Evolutionary conservation across 2,888 invertebrate species (phyloP).

Genomic region (Drymonia ruficornis): DNA sequence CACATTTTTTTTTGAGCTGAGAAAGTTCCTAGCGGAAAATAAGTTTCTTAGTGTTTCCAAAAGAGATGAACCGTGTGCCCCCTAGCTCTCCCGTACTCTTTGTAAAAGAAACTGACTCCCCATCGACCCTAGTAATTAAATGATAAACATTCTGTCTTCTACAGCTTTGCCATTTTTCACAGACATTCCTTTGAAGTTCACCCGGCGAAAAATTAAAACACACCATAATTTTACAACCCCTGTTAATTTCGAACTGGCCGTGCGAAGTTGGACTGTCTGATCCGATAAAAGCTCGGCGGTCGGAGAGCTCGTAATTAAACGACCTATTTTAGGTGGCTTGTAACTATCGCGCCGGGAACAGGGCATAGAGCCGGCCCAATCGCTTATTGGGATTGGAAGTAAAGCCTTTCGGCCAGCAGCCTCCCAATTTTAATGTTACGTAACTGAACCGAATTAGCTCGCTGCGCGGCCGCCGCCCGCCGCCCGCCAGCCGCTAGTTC

Average conservation of each 20-base stretch:
- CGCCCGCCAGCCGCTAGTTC: constrained; percentile 37
- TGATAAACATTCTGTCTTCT: constrained; percentile 49
- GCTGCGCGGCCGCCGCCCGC: constrained; percentile 31
- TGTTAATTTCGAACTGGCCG: constrained; percentile 33
- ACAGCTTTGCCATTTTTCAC: constrained; percentile 22
- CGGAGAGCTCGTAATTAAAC: constrained; percentile 56
- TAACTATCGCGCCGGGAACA: constrained; percentile 37
- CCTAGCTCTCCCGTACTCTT: constrained; percentile 6
- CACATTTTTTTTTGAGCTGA: no score
- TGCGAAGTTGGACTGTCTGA: constrained; percentile 59
- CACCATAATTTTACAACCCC: constrained; percentile 14
- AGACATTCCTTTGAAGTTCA: constrained; percentile 46
- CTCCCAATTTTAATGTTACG: constrained; percentile 67
- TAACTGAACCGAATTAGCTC: constrained; percentile 64
- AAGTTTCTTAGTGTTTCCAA: no score
- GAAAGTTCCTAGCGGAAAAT: no score
- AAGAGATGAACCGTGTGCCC: no score
- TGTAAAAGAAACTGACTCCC: constrained; percentile 22
- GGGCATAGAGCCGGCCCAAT: constrained; percentile 49
- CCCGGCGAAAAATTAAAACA: constrained; percentile 24
- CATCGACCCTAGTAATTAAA: constrained; percentile 55
- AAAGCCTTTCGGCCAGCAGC: constrained; percentile 51
- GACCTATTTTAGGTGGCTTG: constrained; percentile 58
- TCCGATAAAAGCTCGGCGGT: constrained; percentile 61
- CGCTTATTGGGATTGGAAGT: constrained; percentile 66